These are phyloP conservation scores for Dermatemys mawii DNA, from an alignment of 2,113 vertebrate species.

Conservation along the genomic window DNA sequence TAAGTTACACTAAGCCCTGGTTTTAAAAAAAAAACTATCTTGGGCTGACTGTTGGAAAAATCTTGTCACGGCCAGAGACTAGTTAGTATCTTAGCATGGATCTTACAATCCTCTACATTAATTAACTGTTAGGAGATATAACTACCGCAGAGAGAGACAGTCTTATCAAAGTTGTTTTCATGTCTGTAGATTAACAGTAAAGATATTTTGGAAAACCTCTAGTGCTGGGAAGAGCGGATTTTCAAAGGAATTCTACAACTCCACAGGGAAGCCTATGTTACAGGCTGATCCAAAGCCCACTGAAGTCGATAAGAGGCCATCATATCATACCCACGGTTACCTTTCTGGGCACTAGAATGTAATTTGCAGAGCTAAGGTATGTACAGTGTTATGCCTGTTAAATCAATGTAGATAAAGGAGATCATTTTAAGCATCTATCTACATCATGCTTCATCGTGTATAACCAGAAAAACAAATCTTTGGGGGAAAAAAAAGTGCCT, in stretches of 20 bases:
- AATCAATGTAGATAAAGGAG: not conserved
- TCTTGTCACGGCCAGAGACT: not conserved
- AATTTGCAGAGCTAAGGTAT: not conserved
- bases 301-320: conserved; percentile 6
- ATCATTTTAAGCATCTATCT: not conserved
- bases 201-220: conserved; percentile 39
- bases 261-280: conserved; percentile 4
- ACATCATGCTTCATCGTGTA: not conserved
- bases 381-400: not conserved
- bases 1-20: not conserved
- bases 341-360: not conserved
- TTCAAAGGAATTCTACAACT: conserved; percentile 38
- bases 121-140: conserved; percentile 61
- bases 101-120: conserved; percentile 46
- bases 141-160: conserved; percentile 36
- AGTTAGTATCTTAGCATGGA: not conserved
- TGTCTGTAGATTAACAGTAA: conserved; percentile 44
- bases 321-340: not conserved
- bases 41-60: not conserved
- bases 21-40: not conserved
- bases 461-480: not conserved
- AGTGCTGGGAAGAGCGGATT: conserved; percentile 44
- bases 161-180: conserved; percentile 51
- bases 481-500: not conserved
- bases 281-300: not conserved